Conservation (phyloP, 2,888 invertebrate species). For the Pristionchus japonicus region DNA sequence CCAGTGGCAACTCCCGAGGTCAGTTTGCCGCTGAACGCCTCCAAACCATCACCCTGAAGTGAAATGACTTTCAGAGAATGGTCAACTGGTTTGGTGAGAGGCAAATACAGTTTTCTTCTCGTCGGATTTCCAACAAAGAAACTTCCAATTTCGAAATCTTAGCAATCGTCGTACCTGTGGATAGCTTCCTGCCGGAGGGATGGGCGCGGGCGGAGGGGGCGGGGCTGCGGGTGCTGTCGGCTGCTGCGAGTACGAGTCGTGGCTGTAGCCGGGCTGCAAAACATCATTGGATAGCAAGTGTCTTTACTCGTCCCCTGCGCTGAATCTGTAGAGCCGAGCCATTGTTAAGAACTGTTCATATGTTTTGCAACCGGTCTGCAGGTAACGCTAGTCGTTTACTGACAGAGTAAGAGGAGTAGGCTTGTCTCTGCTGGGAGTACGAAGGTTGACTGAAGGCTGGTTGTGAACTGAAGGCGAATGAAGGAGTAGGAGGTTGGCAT, state of each 20-base stretch:
- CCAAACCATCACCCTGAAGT: not conserved
- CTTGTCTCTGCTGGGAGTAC: not conserved
- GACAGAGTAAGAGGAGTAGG: not conserved
- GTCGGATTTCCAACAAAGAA: not conserved
- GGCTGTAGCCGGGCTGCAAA: slow-evolving; percentile 17
- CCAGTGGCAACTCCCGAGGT: not conserved
- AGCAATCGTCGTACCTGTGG: too few species aligned
- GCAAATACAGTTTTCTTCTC: not conserved
- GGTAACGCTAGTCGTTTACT: not conserved
- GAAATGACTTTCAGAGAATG: not conserved
- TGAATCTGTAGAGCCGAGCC: not conserved
- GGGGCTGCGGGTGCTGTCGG: not conserved
- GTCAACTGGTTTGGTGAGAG: not conserved
- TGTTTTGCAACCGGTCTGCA: not conserved
- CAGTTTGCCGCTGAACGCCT: slow-evolving; percentile 9
- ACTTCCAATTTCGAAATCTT: not conserved
- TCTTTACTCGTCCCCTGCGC: not conserved
- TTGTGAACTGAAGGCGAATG: slow-evolving; percentile 1
- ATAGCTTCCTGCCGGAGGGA: not conserved
- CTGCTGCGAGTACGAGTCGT: not conserved
- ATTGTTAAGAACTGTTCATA: not conserved
- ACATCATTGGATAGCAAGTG: not conserved
- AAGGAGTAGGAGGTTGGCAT: slow-evolving; percentile 30
- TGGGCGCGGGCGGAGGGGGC: not conserved
- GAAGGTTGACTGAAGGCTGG: not conserved